These are phyloP conservation scores for Otolemur crassicaudatus DNA, from an alignment of 2,797 vertebrate species.

Conservation along the genomic window DNA sequence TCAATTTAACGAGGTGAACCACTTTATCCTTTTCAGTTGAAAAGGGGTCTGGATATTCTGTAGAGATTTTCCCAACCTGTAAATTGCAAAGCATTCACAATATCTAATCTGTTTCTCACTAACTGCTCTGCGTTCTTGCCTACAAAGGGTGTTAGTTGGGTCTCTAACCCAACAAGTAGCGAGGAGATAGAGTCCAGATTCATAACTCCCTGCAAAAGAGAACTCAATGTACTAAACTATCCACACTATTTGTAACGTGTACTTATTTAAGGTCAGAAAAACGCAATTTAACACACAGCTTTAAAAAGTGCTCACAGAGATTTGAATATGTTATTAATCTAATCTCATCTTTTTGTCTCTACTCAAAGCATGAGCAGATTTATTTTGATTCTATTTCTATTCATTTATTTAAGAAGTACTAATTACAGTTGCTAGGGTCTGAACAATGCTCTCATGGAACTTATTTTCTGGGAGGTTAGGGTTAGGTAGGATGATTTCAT, in stretches of 20 bases:
- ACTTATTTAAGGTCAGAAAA: neutral
- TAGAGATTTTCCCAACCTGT: neutral
- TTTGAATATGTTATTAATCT: neutral
- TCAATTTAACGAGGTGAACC: neutral
- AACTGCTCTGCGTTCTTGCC: neutral
- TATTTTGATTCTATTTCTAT: neutral
- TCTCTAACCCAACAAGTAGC: neutral
- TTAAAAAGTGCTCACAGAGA: neutral
- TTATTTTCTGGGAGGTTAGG: neutral
- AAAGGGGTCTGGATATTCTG: no score
- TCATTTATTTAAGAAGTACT: neutral
- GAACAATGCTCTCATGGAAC: no score
- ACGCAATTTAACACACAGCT: neutral
- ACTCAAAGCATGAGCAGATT: neutral
- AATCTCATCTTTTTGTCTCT: neutral
- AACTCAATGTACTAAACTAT: neutral
- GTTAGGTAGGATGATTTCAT: no score
- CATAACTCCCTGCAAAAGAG: neutral
- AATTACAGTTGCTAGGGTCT: neutral
- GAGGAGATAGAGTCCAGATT: neutral
- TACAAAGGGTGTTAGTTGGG: no score
- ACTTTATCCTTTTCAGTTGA: neutral
- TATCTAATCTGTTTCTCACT: rapidly evolving
- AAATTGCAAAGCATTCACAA: neutral
- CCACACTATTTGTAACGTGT: neutral